phyloP scores from a whole-genome alignment of 2,888 invertebrate genomes.

The Hirtodrosophila confusa region DNA sequence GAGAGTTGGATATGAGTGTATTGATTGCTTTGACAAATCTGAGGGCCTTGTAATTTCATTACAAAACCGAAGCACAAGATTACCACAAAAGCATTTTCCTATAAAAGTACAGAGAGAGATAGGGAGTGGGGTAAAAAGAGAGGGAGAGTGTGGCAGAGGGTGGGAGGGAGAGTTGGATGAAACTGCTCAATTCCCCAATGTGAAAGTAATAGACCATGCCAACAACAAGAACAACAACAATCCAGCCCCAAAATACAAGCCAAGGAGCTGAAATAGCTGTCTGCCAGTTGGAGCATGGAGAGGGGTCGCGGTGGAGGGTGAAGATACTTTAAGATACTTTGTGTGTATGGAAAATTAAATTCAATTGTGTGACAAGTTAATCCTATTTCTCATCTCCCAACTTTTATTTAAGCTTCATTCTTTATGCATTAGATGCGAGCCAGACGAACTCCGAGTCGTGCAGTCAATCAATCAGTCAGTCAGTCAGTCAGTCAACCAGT shows the following conservation, averaged over 20 bases:
- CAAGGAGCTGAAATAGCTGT: constrained; percentile 30
- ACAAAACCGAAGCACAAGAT: constrained; percentile 54
- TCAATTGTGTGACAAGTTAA: constrained; percentile 83
- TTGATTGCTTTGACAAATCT: constrained; percentile 77
- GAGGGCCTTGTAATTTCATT: constrained; percentile 70
- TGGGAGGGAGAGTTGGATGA: not conserved
- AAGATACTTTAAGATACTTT: constrained; percentile 55
- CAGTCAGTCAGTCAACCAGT: constrained; percentile 34
- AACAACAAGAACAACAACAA: constrained; percentile 17
- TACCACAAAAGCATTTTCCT: constrained; percentile 65
- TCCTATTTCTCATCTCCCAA: constrained; percentile 80
- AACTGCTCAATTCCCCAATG: constrained; percentile 67
- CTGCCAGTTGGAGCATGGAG: constrained; percentile 9
- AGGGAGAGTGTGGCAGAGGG: not conserved
- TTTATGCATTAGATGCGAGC: constrained; percentile 73
- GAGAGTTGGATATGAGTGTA: constrained; percentile 44
- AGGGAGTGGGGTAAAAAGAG: not conserved
- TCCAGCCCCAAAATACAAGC: constrained; percentile 10
- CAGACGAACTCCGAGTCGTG: constrained; percentile 39
- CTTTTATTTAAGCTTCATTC: constrained; percentile 80
- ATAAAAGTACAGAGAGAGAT: not conserved
- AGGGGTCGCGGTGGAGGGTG: not conserved
- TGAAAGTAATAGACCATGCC: constrained; percentile 56
- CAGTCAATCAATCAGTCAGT: constrained; percentile 60
- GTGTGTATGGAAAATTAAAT: constrained; percentile 81